These are phyloP conservation scores for Panorpa germanica DNA, from an alignment of 2,888 invertebrate species.

Conservation along the genomic window DNA sequence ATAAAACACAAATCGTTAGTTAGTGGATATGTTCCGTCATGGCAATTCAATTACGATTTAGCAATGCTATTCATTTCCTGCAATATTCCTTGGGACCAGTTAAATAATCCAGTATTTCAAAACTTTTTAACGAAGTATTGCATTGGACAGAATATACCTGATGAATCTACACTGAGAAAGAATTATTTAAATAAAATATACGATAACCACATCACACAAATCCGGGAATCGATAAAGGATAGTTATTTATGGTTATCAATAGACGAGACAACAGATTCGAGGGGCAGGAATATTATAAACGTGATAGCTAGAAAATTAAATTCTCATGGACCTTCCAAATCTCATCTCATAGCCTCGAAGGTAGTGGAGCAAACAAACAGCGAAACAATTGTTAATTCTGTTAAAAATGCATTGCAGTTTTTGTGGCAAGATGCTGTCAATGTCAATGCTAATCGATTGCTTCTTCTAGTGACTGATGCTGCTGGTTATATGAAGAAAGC, in stretches of 20 bases:
- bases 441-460: too few species aligned
- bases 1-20: not conserved
- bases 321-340: too few species aligned
- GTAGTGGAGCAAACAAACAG: too few species aligned
- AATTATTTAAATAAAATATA: not conserved
- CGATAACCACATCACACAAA: not conserved
- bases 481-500: slow-evolving; percentile 15
- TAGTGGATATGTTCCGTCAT: not conserved
- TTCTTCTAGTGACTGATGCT: slow-evolving; percentile 12
- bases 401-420: too few species aligned
- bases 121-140: slow-evolving; percentile 2
- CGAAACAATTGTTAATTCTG: too few species aligned
- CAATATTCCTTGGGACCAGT: slow-evolving; percentile 1
- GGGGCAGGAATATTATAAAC: not conserved
- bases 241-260: slow-evolving; percentile 5
- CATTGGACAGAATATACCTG: slow-evolving; percentile 2
- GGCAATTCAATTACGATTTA: not conserved
- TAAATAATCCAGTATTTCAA: slow-evolving; percentile 1
- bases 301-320: not conserved
- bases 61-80: not conserved
- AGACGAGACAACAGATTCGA: slow-evolving; percentile 7
- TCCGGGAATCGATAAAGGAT: slow-evolving; percentile 1
- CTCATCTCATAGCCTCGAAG: too few species aligned
- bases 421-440: too few species aligned
- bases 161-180: slow-evolving; percentile 1